Base-by-base conservation (phyloP, 1,140 invertebrate species). In the Frieseomelitta varia region DNA sequence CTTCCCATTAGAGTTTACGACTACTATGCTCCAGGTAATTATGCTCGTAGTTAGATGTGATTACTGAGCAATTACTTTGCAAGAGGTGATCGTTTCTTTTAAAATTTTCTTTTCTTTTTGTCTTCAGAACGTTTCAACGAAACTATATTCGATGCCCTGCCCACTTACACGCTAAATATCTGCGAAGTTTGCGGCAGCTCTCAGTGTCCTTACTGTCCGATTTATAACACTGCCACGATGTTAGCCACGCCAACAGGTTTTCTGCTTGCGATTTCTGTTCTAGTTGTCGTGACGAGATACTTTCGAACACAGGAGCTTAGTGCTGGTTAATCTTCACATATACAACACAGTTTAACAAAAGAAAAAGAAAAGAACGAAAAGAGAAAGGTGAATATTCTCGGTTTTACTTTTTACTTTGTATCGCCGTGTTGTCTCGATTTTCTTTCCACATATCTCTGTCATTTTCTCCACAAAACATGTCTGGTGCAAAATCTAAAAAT, bases 141-240 rank as follows among this genome's bases (percentile, higher is more conserved):
- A 95, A 97, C 97, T 0, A 97, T 99, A 94, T 99, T 99, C 91
- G 98, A 99, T 91, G 96, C 98, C 4, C 96, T 98, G 71, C 96
- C 98, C 47, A 97, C 98, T 4, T 99, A 99, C 93, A 95, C 98
- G 24, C 94, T 99, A 51, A 99, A 99, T 93, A 99, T 99, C 87
- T 99, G 99, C 92, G 98, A 99, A 93, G 99, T 99, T n/a, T 99
- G 99, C 93, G 99, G 99, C 56, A 99, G 98, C 34, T 99, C 98
- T 69, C 99, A 99, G 93, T 99, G 99, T 95, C 99, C 99, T 0
- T 99, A 99, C 93, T 99, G 99, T 95, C 97, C 98, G 47, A 98
- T 98, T 87, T 99, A 98, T 94, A 98, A 98, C 90, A 93, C 96
- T 61, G 97, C 96, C n/a, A 88, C 93, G 4, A 78, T 93, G 30